Base-by-base conservation (phyloP, 1,140 invertebrate species). In the Micrasema minimum region DNA sequence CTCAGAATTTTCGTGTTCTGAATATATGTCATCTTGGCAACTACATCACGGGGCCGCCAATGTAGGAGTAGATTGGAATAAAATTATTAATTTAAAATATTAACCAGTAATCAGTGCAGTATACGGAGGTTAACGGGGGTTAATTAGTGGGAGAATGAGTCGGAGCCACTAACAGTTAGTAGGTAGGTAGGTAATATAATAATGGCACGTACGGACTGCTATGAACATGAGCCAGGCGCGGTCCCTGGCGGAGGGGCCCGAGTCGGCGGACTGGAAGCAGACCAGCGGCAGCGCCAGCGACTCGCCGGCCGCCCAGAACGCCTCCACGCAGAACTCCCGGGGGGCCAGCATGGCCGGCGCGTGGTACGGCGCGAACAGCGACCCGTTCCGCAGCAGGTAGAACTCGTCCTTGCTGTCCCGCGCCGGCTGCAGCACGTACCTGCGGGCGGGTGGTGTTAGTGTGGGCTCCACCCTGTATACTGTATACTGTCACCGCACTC, bases 361-460 rank as follows among this genome's bases (percentile, higher is more conserved):
- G 43, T 80, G 79, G 66, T 79, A 78, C 0, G 86, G 88, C 5
- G 83, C 82, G 57, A 85, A 87, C 59, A 90, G 78, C 0, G 87
- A 87, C 35, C 88, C 88, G 74, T 90, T 89, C 18, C 80, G 77
- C 65, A 89, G 75, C 46, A 89, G 80, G 74, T 87, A 85, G 76
- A 87, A 86, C 46, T 85, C 83, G 71, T 89, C 88, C 55, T 80
- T 76, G 55, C 75, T 81, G n/a, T 78, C 75, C 64, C 80, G 74
- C 7, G 84, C 77, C 1, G 88, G 87, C 45, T 85, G 77, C 43
- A 90, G 69, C 76, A 85, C 82, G 73, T 87, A 89, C 69, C 88
- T 85, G 78, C 20, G 20, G 38, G n/a, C 14, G 20, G 11, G 22
- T 26, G 22, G 50, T 10, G 50, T 22, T n/a, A 23, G 20, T 5